phyloP scores from a whole-genome alignment of 2,113 vertebrate species.

The human region GRCh38 chr7:20357001-20357500 shows the following conservation, averaged over 20 bases:
- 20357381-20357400: not conserved
- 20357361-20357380: not conserved
- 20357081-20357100: conserved; percentile 15
- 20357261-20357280: not conserved
- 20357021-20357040: not conserved
- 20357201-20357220: not conserved
- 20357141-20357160: conserved; percentile 20
- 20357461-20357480: not conserved
- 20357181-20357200: conserved; percentile 7
- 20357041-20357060: not conserved
- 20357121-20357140: not conserved
- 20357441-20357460: not conserved
- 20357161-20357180: conserved; percentile 29
- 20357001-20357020: conserved; percentile 3
- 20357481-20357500: not conserved
- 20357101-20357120: conserved; percentile 62
- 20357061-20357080: not conserved
- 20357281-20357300: conserved; percentile 28
- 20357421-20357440: not conserved
- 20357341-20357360: conserved; percentile 14
- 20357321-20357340: not conserved
- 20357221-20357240: not conserved
- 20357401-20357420: conserved; percentile 40
- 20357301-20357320: not conserved
- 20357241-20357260: not conserved